Base-by-base conservation (phyloP, 2,797 vertebrate species). In the Odontamblyopus rebecca region DNA sequence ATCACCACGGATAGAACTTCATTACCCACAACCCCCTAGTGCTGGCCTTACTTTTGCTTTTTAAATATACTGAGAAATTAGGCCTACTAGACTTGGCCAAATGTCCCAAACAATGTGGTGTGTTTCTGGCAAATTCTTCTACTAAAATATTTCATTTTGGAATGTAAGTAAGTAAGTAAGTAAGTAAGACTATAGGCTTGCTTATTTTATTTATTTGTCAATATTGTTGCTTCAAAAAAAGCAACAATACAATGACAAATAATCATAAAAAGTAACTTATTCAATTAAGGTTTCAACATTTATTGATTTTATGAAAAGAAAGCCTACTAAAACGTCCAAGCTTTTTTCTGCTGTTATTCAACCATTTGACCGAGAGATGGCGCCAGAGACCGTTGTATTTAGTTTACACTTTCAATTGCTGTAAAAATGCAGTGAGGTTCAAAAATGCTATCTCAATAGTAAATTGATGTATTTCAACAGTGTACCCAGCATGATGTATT, bases 21-120 rank as follows among this genome's bases (percentile, higher is more conserved):
- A 80, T 91, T 94, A 91, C 93, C 93, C 94, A 94, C 6, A 86
- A 93, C 32, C 74, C 91, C 74, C 23, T 4, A 35, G 81, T 65
- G 26, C 32, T 16, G 38, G 51, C 65, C 69, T 51, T 70, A 19
- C 26, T 65, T 51, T 12, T 48, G 12, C 44, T 48, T 48, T 48
- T 48, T 48, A 13, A 13, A 48, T 15, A 48, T 48, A 4, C 13
- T 48, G 1, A 48, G 44, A 48, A 48, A 48, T 15, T 48, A 38
- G 1, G 35, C 35, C 2, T 38, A 48, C 38, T 51, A 64, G 32
- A 2, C 29, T 26, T 30, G 3, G 13, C 13, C 30, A 57, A 11
- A 57, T 57, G 23, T 57, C 23, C 23, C 11, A 57, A 56, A 4
- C 11, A 12, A 26, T 57, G 54, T 54, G 7, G 53, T 23, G n/a